Percentiles rank a stretch among this genome's conserved stretches.
Evolutionary conservation across 2,888 invertebrate genomes (phyloP).

Genomic region (Scaeva pyrastri): DNA sequence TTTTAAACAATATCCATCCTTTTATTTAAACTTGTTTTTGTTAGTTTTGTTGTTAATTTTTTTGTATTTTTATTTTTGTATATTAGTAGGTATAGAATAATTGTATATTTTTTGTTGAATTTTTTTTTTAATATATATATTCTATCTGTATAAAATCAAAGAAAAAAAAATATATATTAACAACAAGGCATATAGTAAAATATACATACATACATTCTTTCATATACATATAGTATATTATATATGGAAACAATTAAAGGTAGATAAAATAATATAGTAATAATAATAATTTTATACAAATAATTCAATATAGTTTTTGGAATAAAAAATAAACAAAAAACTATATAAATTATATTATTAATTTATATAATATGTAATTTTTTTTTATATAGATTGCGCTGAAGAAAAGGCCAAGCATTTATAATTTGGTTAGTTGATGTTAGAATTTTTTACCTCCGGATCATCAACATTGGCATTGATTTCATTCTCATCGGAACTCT

Average conservation of each 20-base stretch:
- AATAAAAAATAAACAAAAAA: slow-evolving; percentile 1
- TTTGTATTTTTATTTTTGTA: slow-evolving; percentile 27
- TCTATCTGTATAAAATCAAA: slow-evolving; percentile 74
- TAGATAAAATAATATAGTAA: too few species aligned
- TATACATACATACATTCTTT: slow-evolving; percentile 10
- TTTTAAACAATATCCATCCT: slow-evolving; percentile 50
- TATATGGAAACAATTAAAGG: slow-evolving; percentile 51
- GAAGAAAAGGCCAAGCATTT: slow-evolving; percentile 67
- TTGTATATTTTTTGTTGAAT: slow-evolving; percentile 53
- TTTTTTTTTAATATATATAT: slow-evolving; percentile 38
- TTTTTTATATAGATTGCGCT: slow-evolving; percentile 72
- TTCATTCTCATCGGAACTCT: slow-evolving; percentile 81
- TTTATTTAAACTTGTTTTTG: slow-evolving; percentile 52
- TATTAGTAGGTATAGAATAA: slow-evolving; percentile 59
- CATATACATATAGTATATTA: neutral
- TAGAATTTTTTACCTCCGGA: slow-evolving; percentile 82
- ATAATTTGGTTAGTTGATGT: slow-evolving; percentile 59
- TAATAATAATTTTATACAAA: slow-evolving; percentile 62
- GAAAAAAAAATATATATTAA: slow-evolving; percentile 60
- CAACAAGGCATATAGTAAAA: slow-evolving; percentile 62
- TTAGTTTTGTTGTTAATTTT: slow-evolving; percentile 64
- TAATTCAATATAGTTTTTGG: slow-evolving; percentile 64
- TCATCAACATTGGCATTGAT: slow-evolving; percentile 81
- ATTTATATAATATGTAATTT: slow-evolving; percentile 22
- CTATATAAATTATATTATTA: slow-evolving; percentile 16